A percentile compares a stretch with the other conserved stretches of the same genome.
These are phyloP conservation scores for Coregonus suidteri DNA, from an alignment of 2,797 vertebrate genomes.

Conservation along the genomic window DNA sequence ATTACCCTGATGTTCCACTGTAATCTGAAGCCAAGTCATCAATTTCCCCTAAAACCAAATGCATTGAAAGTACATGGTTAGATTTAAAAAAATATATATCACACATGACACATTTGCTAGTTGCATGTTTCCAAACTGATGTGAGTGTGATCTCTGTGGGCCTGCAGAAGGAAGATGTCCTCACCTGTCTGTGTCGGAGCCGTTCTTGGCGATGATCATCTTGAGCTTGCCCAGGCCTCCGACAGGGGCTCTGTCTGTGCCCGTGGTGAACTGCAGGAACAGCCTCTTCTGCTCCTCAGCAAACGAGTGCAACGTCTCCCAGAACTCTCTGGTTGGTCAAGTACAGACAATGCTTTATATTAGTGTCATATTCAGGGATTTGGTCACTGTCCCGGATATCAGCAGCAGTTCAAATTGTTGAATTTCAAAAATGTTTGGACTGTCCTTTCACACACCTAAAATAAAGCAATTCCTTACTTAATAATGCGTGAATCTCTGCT, in stretches of 20 bases:
- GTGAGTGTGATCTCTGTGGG: not conserved
- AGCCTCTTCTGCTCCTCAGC: constrained; percentile 97
- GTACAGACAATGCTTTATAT: not conserved
- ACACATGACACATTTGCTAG: not conserved
- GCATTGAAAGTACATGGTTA: not conserved
- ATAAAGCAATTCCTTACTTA: constrained; percentile 78
- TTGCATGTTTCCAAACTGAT: not conserved
- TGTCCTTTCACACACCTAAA: not conserved
- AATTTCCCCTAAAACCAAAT: not conserved
- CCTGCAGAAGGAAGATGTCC: not conserved
- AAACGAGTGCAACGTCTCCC: constrained; percentile 97
- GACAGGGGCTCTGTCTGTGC: constrained; percentile 96
- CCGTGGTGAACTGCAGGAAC: constrained; percentile 98
- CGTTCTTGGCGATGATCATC: constrained; percentile 99
- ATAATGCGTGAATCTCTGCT: constrained; percentile 92
- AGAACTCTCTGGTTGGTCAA: constrained; percentile 85
- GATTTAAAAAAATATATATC: too few species aligned
- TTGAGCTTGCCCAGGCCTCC: constrained; percentile 97
- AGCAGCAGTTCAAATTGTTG: not conserved
- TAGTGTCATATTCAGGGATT: not conserved
- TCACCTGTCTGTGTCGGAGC: constrained; percentile 95
- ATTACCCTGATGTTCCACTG: not conserved
- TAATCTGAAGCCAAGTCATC: not conserved
- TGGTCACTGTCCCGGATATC: not conserved
- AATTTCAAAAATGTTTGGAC: not conserved